phyloP scores from a whole-genome alignment of 2,797 vertebrate genomes.

The Linurgus olivaceus region DNA sequence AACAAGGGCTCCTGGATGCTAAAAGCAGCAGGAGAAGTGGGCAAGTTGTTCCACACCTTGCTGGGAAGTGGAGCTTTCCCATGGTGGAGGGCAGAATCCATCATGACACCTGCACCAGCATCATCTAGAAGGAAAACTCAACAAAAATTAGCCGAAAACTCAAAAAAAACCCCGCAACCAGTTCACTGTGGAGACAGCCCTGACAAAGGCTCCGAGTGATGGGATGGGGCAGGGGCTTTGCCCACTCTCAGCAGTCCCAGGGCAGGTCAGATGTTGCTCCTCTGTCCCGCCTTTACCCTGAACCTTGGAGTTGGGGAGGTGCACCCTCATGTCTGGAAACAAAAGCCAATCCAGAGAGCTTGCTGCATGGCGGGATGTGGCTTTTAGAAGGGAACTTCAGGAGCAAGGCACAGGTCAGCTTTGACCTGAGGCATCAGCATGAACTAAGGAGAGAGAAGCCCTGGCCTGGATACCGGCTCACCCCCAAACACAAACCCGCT shows the following conservation, averaged over 20 bases:
- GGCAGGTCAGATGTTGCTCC: background rate
- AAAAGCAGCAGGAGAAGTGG: background rate
- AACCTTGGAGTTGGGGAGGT: background rate
- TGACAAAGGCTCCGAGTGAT: rapidly evolving
- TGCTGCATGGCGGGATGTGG: background rate
- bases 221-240: background rate
- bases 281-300: background rate
- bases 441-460: background rate
- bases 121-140: background rate
- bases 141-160: background rate
- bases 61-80: background rate
- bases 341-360: background rate
- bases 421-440: background rate
- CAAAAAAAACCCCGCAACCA: rapidly evolving
- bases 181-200: rapidly evolving
- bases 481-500: rapidly evolving
- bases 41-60: background rate
- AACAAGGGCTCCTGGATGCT: background rate
- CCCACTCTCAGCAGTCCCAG: background rate
- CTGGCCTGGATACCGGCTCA: background rate
- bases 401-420: background rate
- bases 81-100: background rate
- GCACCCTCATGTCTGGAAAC: background rate
- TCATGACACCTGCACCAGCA: background rate
- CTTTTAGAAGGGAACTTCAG: background rate